Base-by-base conservation (phyloP, 2,113 vertebrate species). In the Euleptes europaea region DNA sequence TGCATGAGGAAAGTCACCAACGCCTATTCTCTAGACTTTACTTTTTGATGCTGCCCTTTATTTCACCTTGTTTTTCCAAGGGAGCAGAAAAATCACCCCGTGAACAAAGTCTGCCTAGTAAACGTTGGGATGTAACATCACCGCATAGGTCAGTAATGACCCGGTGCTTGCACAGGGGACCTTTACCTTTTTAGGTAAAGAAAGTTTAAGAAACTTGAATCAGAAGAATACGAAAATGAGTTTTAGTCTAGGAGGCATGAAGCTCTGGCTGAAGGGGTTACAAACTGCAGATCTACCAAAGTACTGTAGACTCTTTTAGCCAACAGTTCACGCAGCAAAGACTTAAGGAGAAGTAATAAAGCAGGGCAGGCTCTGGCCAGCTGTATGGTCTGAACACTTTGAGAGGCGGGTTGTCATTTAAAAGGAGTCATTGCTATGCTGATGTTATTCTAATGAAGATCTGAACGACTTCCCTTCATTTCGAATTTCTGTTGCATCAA, bases 401-500 rank as follows among this genome's bases (percentile, higher is more conserved):
- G 26, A 10, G 70, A 78, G 82, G 0, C 15, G 11, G 57, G 57
- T 7, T 63, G 54, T 19, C 73, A 89, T 87, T 44, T 9, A 33
- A 26, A n/a, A 74, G 70, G 82, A 76, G 78, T 82, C 31, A 26
- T 17, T 90, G 86, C 85, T 66, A 74, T 82, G 72, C 82, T 84
- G 4, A 21, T 13, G 70, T 70, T 0, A 77, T 66, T 1, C 0
- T 85, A 89, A 78, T 77, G 78, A 60, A 72, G 35, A 82, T 10
- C 33, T 17, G 28, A 84, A 6, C 38, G 5, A 60, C 86, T 17
- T 14, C 78, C 89, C 82, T 79, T 87, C 76, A 85, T 92, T 90
- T 85, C 88, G 84, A 83, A 47, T 89, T 85, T 72, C 86, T 28
- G 65, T 69, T 91, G 81, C 84, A 90, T 89, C 28, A 38, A 76